Evolutionary conservation across 2,797 vertebrate species (phyloP), one percentile per base, ranked within the genome.

Genomic region (Poecile montanus): DNA sequence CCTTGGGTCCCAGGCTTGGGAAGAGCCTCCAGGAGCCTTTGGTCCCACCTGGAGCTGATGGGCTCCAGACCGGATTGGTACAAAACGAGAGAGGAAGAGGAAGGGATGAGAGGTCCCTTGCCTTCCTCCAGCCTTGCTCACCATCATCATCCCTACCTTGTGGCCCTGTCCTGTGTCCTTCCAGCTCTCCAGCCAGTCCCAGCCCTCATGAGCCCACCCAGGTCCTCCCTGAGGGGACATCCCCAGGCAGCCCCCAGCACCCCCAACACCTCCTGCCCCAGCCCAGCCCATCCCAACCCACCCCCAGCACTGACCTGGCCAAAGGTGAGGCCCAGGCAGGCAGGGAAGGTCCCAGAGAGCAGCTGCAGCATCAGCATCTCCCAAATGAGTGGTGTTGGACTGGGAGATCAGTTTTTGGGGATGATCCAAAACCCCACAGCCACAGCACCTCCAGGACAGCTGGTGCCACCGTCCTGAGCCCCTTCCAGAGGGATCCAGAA

Each of bases 371-470:
- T 20, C n/a, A 14, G 5, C 53, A n/a, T 53, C 68, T 68, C 60
- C 73, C 47, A 30, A 1, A 85, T 0, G 0, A 20, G 38, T 6
- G 0, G 0, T 1, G 3, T 27, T 32, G 51, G 45, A 25, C 26
- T 8, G n/a, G 48, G 54, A 57, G 27, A 26, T 7, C 66, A n/a
- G 10, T 0, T 74, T 91, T 70, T 18, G 45, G 29, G 62, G 45
- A 27, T 30, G 36, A 48, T 20, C 38, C 61, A 44, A 75, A 1
- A 1, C 30, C n/a, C 45, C 20, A 1, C 50, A 48, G 34, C 36
- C 36, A 5, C 6, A 25, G 22, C 51, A 54, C 27, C 18, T 42
- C 60, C 57, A 15, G 6, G 29, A 8, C 18, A 67, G 20, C 8
- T 2, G 1, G 23, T 34, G 38, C 51, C 23, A 5, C 40, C 16